Percentiles rank a stretch among this genome's conserved stretches.
phyloP scores from a whole-genome alignment of 1,140 invertebrate species.

The Drosophila subpulchrella region DNA sequence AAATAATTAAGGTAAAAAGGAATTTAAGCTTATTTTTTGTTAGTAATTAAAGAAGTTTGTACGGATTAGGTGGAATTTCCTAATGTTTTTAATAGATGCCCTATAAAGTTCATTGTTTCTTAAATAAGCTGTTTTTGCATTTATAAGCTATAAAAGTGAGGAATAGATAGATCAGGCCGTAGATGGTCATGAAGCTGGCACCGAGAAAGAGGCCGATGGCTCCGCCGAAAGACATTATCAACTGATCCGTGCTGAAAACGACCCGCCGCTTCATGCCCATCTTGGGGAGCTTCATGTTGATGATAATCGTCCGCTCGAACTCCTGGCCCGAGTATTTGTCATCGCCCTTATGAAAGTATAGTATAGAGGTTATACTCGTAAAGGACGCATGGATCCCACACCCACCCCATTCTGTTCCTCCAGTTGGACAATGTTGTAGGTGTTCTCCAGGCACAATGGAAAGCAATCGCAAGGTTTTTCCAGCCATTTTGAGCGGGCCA shows the following conservation, averaged over 20 bases:
- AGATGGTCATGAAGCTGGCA: conserved; percentile 78
- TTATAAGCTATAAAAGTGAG: conserved; percentile 46
- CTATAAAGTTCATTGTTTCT: background rate
- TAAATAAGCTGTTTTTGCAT: conserved; percentile 32
- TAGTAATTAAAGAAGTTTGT: no score
- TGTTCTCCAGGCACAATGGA: conserved; percentile 58
- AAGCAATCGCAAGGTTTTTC: conserved; percentile 54
- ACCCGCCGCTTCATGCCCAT: conserved; percentile 77
- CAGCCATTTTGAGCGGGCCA: conserved; percentile 61
- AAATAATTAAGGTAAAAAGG: no score
- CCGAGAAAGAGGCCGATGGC: conserved; percentile 78
- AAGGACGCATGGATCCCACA: background rate
- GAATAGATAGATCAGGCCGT: conserved; percentile 57
- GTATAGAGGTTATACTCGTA: background rate
- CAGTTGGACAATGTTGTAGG: conserved; percentile 50
- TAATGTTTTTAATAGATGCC: background rate
- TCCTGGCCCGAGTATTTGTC: conserved; percentile 38
- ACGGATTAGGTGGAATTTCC: no score
- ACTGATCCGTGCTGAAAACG: conserved; percentile 77
- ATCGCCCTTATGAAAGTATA: conserved; percentile 28
- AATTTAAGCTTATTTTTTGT: no score
- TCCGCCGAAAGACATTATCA: conserved; percentile 78
- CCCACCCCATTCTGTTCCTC: conserved; percentile 49
- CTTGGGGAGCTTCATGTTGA: conserved; percentile 64
- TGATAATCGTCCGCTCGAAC: conserved; percentile 67